Evolutionary conservation across 2,888 invertebrate species (phyloP).

Genomic region (Diaprepes abbreviatus): DNA sequence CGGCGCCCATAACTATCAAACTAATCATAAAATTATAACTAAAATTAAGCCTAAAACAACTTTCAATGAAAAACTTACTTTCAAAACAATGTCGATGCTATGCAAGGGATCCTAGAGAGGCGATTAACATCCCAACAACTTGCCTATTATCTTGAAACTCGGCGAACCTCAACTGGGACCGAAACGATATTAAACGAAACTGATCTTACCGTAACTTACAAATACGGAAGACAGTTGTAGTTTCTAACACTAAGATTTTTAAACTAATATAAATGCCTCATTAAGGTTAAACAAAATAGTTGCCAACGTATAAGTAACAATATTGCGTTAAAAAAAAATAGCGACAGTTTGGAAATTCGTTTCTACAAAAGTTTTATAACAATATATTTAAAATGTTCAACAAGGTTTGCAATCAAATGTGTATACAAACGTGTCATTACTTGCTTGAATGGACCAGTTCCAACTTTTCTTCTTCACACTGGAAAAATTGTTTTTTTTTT

Average conservation of each 20-base stretch:
- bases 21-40: neutral
- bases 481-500: no score
- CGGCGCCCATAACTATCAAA: neutral
- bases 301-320: slow-evolving; percentile 26
- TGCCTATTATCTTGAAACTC: slow-evolving; percentile 57
- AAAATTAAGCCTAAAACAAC: slow-evolving; percentile 38
- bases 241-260: slow-evolving; percentile 34
- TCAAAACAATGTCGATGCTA: slow-evolving; percentile 30
- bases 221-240: slow-evolving; percentile 65
- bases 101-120: slow-evolving; percentile 31
- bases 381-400: no score
- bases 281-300: slow-evolving; percentile 7
- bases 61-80: slow-evolving; percentile 46
- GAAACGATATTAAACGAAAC: slow-evolving; percentile 53
- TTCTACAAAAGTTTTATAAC: no score
- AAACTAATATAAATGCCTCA: slow-evolving; percentile 14
- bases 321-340: neutral
- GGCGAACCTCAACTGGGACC: slow-evolving; percentile 46
- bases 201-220: slow-evolving; percentile 68
- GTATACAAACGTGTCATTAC: no score
- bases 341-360: no score
- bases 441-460: no score
- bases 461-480: no score
- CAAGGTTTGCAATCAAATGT: no score
- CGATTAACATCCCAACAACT: slow-evolving; percentile 49